A percentile compares a stretch with the other conserved stretches of the same genome.
Evolutionary conservation across 2,113 vertebrate genomes (phyloP).

Genomic region (Illadopsis cleaveri): DNA sequence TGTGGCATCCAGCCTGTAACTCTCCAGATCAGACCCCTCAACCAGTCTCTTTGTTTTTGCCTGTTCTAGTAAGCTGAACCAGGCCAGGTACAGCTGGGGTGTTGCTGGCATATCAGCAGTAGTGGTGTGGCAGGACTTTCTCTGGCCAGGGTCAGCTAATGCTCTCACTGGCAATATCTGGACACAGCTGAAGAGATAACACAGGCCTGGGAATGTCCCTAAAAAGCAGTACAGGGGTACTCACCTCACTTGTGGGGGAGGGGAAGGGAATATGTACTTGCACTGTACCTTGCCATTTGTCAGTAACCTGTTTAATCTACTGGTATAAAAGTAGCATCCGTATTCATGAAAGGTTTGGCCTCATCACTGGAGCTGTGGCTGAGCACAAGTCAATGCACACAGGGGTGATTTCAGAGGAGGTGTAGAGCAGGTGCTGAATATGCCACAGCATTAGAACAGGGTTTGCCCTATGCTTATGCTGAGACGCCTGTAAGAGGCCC

Average conservation of each 20-base stretch:
- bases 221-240: neutral
- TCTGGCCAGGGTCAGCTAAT: neutral
- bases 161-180: neutral
- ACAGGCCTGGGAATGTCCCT: neutral
- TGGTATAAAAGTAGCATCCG: neutral
- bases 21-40: neutral
- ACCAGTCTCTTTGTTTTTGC: neutral
- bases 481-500: neutral
- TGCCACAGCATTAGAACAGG: neutral
- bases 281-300: neutral
- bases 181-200: neutral
- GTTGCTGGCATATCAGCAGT: neutral
- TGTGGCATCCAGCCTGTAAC: neutral
- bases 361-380: neutral
- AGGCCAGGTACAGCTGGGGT: fast-evolving
- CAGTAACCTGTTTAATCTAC: neutral
- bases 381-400: neutral
- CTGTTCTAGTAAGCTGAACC: fast-evolving
- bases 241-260: neutral
- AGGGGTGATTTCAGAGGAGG: neutral
- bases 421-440: neutral
- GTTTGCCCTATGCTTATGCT: neutral
- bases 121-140: too few species aligned
- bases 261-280: neutral
- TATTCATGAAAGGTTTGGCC: neutral